Percentiles rank a stretch among this genome's conserved stretches.
phyloP scores from a whole-genome alignment of 2,797 vertebrate genomes.

The Notoglanidium macrostoma region DNA sequence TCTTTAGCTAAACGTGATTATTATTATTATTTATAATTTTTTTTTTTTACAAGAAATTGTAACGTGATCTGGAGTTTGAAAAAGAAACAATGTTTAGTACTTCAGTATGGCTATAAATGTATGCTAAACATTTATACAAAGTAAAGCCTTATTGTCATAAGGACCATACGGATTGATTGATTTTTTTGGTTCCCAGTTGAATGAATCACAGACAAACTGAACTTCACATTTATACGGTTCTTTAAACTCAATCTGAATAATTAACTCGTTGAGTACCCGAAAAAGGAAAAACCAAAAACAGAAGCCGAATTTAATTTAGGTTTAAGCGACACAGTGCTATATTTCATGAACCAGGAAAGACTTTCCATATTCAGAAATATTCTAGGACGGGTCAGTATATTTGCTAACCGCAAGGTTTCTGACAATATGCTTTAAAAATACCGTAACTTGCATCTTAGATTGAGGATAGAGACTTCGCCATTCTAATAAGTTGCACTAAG shows the following conservation, averaged over 20 bases:
- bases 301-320: neutral
- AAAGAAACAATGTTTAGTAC: neutral
- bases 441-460: neutral
- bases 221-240: neutral
- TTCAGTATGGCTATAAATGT: neutral
- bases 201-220: neutral
- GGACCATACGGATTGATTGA: neutral
- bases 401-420: neutral
- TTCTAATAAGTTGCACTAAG: neutral
- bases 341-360: neutral
- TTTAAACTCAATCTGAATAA: neutral
- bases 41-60: neutral
- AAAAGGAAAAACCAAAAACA: neutral
- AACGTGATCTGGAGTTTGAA: neutral
- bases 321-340: too few species aligned
- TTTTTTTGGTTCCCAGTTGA: neutral
- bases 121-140: neutral
- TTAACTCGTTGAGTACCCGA: neutral
- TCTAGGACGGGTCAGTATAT: neutral
- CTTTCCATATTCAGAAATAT: neutral
- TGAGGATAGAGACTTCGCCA: neutral
- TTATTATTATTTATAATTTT: neutral
- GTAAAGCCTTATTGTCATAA: neutral
- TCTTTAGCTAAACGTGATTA: neutral
- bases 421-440: neutral